Conservation (phyloP, 1,140 invertebrate genomes). For the Atopsyche davidsoni region DNA sequence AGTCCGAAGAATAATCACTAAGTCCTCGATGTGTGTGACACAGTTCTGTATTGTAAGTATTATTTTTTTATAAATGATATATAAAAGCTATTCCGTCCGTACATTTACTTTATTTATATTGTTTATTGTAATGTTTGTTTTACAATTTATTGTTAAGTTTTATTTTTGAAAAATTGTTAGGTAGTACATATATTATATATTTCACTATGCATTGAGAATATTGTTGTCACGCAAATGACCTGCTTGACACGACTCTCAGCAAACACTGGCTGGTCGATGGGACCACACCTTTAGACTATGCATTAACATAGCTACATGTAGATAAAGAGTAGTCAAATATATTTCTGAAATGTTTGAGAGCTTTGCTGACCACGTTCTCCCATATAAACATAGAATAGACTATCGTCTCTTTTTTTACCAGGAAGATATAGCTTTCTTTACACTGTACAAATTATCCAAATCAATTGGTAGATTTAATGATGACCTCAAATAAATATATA, state of each 20-base stretch:
- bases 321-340: too few relatives aligned
- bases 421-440: too few relatives aligned
- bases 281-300: too few relatives aligned
- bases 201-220: neutral
- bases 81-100: constrained; percentile 3
- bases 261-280: neutral
- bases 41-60: neutral
- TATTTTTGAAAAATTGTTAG: constrained; percentile 3
- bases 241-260: neutral
- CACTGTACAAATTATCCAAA: too few relatives aligned
- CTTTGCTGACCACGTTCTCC: too few relatives aligned
- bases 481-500: too few relatives aligned
- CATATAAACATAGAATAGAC: too few relatives aligned
- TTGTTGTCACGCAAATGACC: neutral
- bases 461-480: too few relatives aligned
- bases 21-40: neutral
- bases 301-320: too few relatives aligned
- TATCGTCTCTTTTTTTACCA: too few relatives aligned
- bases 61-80: neutral
- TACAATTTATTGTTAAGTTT: constrained; percentile 12
- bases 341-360: too few relatives aligned
- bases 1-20: neutral
- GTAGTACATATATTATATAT: neutral
- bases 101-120: constrained; percentile 1
- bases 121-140: constrained; percentile 3